These are phyloP conservation scores for Polietes domitor DNA, from an alignment of 2,888 invertebrate genomes.

Conservation along the genomic window DNA sequence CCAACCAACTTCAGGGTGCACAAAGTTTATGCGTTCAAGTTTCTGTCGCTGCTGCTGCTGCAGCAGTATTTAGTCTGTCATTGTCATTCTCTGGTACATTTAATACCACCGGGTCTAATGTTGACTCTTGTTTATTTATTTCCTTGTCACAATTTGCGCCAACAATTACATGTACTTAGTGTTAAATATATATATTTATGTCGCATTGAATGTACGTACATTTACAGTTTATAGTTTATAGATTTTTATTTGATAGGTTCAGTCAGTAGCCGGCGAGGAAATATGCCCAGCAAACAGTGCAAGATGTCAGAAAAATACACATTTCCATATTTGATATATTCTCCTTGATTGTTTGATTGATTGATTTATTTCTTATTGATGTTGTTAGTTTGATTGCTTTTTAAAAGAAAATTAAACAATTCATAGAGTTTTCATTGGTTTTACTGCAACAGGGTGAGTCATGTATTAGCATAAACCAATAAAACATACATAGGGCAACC, in stretches of 20 bases:
- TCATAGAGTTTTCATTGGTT: too few relatives aligned
- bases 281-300: background rate
- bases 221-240: conserved; percentile 13
- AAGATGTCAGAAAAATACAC: too few relatives aligned
- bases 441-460: too few relatives aligned
- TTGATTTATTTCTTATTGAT: too few relatives aligned
- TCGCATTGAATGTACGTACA: background rate
- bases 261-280: background rate
- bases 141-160: conserved; percentile 50
- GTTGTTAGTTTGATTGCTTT: too few relatives aligned
- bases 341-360: too few relatives aligned
- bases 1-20: background rate
- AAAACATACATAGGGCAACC: too few relatives aligned
- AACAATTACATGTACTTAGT: conserved; percentile 14
- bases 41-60: background rate
- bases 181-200: conserved; percentile 1
- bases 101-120: background rate
- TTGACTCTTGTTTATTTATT: conserved; percentile 35
- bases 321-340: too few relatives aligned
- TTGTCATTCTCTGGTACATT: background rate
- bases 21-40: background rate
- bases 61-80: background rate
- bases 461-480: too few relatives aligned
- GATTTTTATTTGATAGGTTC: background rate
- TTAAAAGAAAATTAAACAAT: too few relatives aligned